Evolutionary conservation across 1,140 invertebrate genomes (phyloP).

Genomic region (Pseudomyrmex flavicornis): DNA sequence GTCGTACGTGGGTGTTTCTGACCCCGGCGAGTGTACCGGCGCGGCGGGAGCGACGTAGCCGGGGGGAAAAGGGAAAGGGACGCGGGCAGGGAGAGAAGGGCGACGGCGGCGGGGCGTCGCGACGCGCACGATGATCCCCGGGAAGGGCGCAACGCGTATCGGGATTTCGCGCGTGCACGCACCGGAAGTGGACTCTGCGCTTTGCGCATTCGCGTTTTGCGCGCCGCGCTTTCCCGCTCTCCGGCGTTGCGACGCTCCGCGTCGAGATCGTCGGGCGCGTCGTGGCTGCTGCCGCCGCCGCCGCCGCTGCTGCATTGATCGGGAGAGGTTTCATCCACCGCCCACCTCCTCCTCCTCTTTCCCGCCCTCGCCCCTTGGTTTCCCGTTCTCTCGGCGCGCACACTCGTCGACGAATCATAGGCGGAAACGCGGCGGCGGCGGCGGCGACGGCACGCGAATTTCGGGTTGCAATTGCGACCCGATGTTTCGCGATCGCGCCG

Average conservation of each 20-base stretch:
- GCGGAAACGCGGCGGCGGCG: constrained; percentile 28
- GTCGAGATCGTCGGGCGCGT: constrained; percentile 78
- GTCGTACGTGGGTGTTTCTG: constrained; percentile 58
- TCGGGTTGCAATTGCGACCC: constrained; percentile 52
- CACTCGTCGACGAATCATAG: constrained; percentile 53
- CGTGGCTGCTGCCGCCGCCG: constrained; percentile 75
- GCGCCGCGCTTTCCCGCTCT: constrained; percentile 51
- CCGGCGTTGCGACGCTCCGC: constrained; percentile 43
- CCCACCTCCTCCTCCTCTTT: constrained; percentile 60
- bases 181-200: constrained; percentile 46
- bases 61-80: too few species aligned
- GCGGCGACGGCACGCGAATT: constrained; percentile 42
- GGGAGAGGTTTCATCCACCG: constrained; percentile 80
- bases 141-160: constrained; percentile 49
- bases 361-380: constrained; percentile 19
- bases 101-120: constrained; percentile 7
- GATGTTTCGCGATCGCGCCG: constrained; percentile 50
- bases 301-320: constrained; percentile 81
- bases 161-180: constrained; percentile 30
- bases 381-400: neutral
- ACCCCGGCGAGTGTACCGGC: constrained; percentile 44
- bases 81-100: too few species aligned
- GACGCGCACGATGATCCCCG: constrained; percentile 36
- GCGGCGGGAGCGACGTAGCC: neutral
- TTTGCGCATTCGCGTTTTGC: constrained; percentile 39